Base-by-base conservation (phyloP, 53 echinoderm and acorn worm genomes). In the Antedon mediterranea region DNA sequence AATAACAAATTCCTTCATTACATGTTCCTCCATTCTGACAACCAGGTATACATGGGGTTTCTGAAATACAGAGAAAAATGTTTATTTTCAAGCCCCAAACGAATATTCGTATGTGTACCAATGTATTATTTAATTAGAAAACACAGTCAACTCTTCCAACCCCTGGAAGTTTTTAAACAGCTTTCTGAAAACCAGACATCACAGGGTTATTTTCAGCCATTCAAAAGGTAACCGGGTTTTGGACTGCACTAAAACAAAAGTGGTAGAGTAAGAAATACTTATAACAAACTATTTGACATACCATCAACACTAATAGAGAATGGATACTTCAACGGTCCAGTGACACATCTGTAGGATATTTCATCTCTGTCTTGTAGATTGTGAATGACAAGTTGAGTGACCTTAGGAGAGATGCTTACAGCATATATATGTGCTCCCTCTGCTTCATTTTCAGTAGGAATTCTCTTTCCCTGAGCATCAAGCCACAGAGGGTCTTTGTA, bases 1-100 rank as follows among this genome's bases (percentile, higher is more conserved):
- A 91, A 71, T 83, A 31, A 71, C 91, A 91, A 29, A 73, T 70
- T 0, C 79, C 83, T 13, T 83, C 29, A 31, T 86, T 80, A 32
- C 89, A 89, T 0, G 83, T 79, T 30, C 89, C 89, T 72, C 86
- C 89, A 74, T 86, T 86, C 78, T 86, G 42, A 78, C 89, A 89
- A 18, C 83, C 86, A 31, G 91, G 91, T 42, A 82, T 84, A 31
- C 91, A 93, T 3, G 73, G 77, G 14, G 75, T 71, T 28, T 90
- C 86, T 87, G 78, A 28, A 32, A 33, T 31, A 15, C 15, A 72
- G 79, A 30, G 28, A 6, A 71, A 76, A 81, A 75, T 80, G n/a
- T n/a, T n/a, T n/a, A n/a, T n/a, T n/a, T n/a, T n/a, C n/a, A n/a
- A n/a, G n/a, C n/a, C n/a, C n/a, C n/a, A n/a, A n/a, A n/a, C n/a